A percentile compares a stretch with the other conserved stretches of the same genome.
These are phyloP conservation scores for Aleiodes alternator DNA, from an alignment of 2,888 invertebrate genomes.

Conservation along the genomic window DNA sequence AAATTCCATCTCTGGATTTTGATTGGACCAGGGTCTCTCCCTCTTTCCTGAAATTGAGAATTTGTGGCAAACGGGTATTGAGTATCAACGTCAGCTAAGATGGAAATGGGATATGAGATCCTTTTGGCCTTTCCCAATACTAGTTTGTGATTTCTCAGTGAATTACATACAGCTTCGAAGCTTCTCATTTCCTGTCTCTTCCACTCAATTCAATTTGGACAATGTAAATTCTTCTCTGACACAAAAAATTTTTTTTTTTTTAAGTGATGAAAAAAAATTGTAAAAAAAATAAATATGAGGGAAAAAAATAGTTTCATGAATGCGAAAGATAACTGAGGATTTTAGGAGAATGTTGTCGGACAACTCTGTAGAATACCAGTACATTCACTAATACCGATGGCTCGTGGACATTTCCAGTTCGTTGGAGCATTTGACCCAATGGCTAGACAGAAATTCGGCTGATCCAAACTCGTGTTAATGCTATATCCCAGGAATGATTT, in stretches of 20 bases:
- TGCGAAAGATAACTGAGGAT: conserved; percentile 9
- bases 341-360: conserved; percentile 23
- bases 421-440: conserved; percentile 39
- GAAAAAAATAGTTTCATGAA: not conserved
- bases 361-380: conserved; percentile 18
- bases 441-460: conserved; percentile 30
- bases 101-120: conserved; percentile 35
- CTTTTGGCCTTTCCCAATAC: conserved; percentile 28
- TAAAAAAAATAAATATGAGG: not conserved
- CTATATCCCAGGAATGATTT: conserved; percentile 12
- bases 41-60: not conserved
- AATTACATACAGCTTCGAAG: conserved; percentile 38
- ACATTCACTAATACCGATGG: conserved; percentile 34
- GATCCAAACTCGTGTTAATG: conserved; percentile 27
- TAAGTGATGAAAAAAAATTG: not conserved
- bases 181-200: conserved; percentile 31
- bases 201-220: not conserved
- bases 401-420: conserved; percentile 41
- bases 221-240: not conserved
- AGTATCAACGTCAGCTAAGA: conserved; percentile 41
- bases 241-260: too few species aligned
- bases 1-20: not conserved
- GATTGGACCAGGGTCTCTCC: not conserved
- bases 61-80: conserved; percentile 1
- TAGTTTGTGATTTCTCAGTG: conserved; percentile 29